Percentiles rank a stretch among this genome's conserved stretches.
These are phyloP conservation scores for Mythimna albipuncta DNA, from an alignment of 2,888 invertebrate genomes.

Conservation along the genomic window DNA sequence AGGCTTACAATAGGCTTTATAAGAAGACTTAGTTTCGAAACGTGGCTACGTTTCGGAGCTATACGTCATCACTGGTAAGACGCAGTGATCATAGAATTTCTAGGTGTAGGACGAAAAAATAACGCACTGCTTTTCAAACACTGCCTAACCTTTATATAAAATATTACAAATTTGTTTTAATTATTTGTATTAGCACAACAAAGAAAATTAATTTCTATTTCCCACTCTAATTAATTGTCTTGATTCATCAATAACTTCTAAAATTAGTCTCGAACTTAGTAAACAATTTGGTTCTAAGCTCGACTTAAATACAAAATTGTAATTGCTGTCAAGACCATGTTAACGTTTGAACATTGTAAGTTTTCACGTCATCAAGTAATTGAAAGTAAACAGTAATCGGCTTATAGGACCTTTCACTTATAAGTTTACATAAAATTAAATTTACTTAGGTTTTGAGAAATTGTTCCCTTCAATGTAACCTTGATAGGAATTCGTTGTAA, in stretches of 20 bases:
- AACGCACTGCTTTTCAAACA: too few relatives aligned
- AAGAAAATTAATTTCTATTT: not conserved
- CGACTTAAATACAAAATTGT: constrained; percentile 15
- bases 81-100: too few relatives aligned
- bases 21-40: too few relatives aligned
- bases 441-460: constrained; percentile 54
- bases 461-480: constrained; percentile 47
- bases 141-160: too few relatives aligned
- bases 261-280: constrained; percentile 9
- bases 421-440: constrained; percentile 59
- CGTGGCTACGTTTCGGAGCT: too few relatives aligned
- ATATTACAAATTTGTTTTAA: not conserved
- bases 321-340: constrained; percentile 25
- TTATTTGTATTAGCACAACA: constrained; percentile 12
- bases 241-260: not conserved
- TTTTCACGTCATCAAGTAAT: constrained; percentile 49
- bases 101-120: too few relatives aligned
- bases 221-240: not conserved
- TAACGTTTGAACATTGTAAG: constrained; percentile 39
- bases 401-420: constrained; percentile 40
- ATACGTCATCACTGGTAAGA: too few relatives aligned
- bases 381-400: constrained; percentile 54
- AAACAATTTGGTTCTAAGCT: constrained; percentile 10
- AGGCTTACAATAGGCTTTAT: too few relatives aligned
- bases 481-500: constrained; percentile 48